Conservation (phyloP, 92 coral and sea anemone genomes). For the Actinostola sp. region DNA sequence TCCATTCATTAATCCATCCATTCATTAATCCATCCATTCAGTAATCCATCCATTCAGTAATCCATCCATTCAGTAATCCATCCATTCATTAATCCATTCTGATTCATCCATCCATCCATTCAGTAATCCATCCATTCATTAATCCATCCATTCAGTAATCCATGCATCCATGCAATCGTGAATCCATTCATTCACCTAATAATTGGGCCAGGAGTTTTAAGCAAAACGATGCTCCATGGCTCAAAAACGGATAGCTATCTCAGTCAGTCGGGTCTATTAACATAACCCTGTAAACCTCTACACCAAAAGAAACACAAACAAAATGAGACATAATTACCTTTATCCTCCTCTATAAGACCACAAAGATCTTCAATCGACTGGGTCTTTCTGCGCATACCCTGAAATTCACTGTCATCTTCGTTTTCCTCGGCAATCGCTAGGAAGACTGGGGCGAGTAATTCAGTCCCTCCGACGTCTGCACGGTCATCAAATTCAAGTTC, state of each 20-base stretch:
- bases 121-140: background rate
- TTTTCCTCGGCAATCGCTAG: conserved; percentile 93
- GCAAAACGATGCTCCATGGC: too few relatives aligned
- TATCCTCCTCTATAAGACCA: conserved; percentile 76
- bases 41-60: background rate
- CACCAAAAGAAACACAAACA: too few relatives aligned
- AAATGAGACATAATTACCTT: too few relatives aligned
- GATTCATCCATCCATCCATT: background rate
- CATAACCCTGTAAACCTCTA: too few relatives aligned
- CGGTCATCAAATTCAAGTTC: conserved; percentile 95
- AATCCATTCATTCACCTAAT: background rate
- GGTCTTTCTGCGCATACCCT: conserved; percentile 78
- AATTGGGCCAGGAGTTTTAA: too few relatives aligned
- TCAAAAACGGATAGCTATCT: too few relatives aligned
- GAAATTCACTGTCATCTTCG: conserved; percentile 83
- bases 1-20: background rate
- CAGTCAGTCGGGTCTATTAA: too few relatives aligned
- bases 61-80: background rate
- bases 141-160: background rate
- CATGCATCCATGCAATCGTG: background rate
- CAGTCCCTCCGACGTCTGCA: conserved; percentile 82
- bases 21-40: background rate
- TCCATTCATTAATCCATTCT: background rate
- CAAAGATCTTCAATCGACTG: conserved; percentile 95
- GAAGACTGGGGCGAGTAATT: conserved; percentile 93